Conservation (phyloP, 1,140 invertebrate species). For the Drosophila neocordata region DNA sequence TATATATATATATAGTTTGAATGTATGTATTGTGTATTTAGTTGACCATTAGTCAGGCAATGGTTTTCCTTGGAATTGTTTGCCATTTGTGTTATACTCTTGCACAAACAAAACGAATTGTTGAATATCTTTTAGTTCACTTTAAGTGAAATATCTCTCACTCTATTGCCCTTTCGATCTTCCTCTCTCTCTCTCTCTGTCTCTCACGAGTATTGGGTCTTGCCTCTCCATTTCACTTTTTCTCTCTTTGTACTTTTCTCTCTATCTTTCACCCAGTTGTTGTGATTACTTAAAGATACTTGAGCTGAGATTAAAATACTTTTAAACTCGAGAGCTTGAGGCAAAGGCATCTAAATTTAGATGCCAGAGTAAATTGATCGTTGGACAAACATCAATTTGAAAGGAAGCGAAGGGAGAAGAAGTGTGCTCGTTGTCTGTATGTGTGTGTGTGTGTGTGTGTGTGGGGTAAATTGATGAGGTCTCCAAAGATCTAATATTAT, state of each 20-base stretch:
- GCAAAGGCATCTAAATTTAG: constrained; percentile 56
- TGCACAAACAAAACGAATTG: constrained; percentile 6
- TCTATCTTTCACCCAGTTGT: background rate
- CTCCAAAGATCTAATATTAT: constrained; percentile 4
- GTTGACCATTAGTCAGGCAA: background rate
- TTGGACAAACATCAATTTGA: constrained; percentile 4
- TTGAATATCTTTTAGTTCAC: constrained; percentile 7
- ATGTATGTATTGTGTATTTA: background rate
- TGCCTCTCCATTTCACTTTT: background rate
- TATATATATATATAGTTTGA: background rate
- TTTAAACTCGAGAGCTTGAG: constrained; percentile 6
- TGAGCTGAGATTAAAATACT: constrained; percentile 60
- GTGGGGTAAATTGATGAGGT: too few relatives aligned
- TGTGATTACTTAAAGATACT: constrained; percentile 22
- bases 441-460: too few relatives aligned
- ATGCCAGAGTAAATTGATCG: constrained; percentile 2
- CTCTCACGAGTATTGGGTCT: too few relatives aligned
- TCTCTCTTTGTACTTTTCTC: background rate
- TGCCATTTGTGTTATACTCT: constrained; percentile 24
- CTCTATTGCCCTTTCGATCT: background rate
- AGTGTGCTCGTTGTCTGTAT: too few relatives aligned
- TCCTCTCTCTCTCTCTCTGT: background rate
- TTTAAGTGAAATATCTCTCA: background rate
- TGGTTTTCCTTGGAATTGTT: constrained; percentile 42
- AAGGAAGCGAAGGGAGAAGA: background rate